Evolutionary conservation across 2,113 vertebrate genomes (phyloP).

Genomic region (Triplophysa tibetana): DNA sequence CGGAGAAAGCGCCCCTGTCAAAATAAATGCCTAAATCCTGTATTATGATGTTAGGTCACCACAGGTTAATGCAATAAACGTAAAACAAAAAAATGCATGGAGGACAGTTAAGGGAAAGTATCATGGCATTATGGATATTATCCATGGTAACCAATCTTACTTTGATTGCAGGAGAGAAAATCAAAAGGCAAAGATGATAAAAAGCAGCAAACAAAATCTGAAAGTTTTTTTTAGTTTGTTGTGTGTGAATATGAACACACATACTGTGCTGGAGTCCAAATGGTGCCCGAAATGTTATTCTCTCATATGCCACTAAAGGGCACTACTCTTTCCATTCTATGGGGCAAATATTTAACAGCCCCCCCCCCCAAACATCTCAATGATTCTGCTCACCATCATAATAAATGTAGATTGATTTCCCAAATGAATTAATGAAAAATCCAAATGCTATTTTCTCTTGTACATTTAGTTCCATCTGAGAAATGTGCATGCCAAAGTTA

Average conservation of each 20-base stretch:
- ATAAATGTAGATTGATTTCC: background rate
- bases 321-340: background rate
- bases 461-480: background rate
- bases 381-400: background rate
- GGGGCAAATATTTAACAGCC: background rate
- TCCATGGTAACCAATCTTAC: background rate
- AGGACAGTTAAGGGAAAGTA: background rate
- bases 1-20: background rate
- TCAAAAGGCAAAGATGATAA: background rate
- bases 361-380: background rate
- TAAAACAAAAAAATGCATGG: background rate
- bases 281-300: background rate
- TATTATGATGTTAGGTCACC: slow-evolving; percentile 17
- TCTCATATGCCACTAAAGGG: background rate
- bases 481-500: slow-evolving; percentile 15
- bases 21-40: slow-evolving; percentile 11
- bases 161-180: too few relatives aligned
- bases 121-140: slow-evolving; percentile 10
- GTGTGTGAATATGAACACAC: background rate
- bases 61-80: slow-evolving; percentile 26
- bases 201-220: background rate
- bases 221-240: background rate
- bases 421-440: background rate
- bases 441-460: background rate
- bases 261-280: background rate